Base-by-base conservation (phyloP, 2,888 invertebrate species). In the Caradrina kadenii region DNA sequence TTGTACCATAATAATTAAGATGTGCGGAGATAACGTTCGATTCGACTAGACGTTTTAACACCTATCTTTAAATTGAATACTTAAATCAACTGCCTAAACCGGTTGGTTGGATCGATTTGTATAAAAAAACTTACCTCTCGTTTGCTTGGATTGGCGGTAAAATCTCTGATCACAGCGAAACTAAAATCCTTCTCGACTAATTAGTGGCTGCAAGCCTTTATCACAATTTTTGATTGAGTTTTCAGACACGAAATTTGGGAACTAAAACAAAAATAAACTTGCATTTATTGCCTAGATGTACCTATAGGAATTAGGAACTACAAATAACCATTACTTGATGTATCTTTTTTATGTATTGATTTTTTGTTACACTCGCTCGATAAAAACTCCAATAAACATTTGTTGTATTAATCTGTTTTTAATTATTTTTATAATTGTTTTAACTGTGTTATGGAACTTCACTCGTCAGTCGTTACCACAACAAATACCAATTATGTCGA, bases 321-420 rank as follows among this genome's bases (percentile, higher is more conserved):
- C n/a, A n/a, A n/a, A n/a, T n/a, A n/a, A n/a, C n/a, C n/a, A n/a
- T n/a, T 63, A 63, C 65, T 53, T 53, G 62, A 35, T 62, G 49
- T 52, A 39, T 63, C 8, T 69, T 70, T 76, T 71, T 74, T 73
- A 69, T 70, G 56, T 55, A 69, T 64, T 22, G 59, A 15, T 61
- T 80, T 82, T 82, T 78, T 82, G 66, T 71, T 19, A 54, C 50
- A 58, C 31, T 31, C 50, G 54, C 31, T 26, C 42, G 53, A 82
- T 72, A 77, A 82, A 77, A 78, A 78, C 62, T 53, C 50, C 55
- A 68, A 78, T 76, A 79, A 70, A 81, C 79, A 79, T 74, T 73
- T 65, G 64, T 73, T 65, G 64, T 72, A 56, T 70, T 70, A 72
- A 78, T 82, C 65, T 71, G 65, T 75, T 71, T 66, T 70, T 52